A percentile compares a stretch with the other conserved stretches of the same genome.
phyloP scores from a whole-genome alignment of 2,113 vertebrate species.

The Microcebus tavaratra region DNA sequence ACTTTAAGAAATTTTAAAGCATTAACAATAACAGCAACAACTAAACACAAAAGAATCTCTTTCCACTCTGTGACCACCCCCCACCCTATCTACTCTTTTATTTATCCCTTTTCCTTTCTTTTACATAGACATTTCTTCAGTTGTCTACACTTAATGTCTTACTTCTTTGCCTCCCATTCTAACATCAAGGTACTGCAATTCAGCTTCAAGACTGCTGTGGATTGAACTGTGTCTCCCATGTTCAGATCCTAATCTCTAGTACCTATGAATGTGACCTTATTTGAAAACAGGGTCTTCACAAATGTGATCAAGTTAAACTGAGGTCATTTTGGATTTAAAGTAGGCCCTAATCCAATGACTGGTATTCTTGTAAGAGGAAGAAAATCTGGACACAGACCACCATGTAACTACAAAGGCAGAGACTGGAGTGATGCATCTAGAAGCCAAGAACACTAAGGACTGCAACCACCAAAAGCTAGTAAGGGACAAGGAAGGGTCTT shows the following conservation, averaged over 20 bases:
- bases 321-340: neutral
- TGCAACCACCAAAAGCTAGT: neutral
- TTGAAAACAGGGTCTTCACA: neutral
- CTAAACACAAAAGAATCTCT: neutral
- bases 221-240: neutral
- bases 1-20: neutral
- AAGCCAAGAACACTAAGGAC: neutral
- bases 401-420: neutral
- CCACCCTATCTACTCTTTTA: neutral
- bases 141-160: neutral
- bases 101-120: neutral
- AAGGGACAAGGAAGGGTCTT: neutral
- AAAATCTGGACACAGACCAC: neutral
- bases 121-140: neutral
- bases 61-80: neutral
- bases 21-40: neutral
- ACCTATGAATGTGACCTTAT: neutral
- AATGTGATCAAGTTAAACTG: neutral
- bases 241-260: neutral
- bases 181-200: neutral
- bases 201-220: neutral
- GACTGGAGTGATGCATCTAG: neutral
- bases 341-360: neutral
- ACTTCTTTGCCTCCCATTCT: neutral
- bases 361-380: neutral